Base-by-base conservation (phyloP, 2,888 invertebrate species). In the Drosophila infuscata region DNA sequence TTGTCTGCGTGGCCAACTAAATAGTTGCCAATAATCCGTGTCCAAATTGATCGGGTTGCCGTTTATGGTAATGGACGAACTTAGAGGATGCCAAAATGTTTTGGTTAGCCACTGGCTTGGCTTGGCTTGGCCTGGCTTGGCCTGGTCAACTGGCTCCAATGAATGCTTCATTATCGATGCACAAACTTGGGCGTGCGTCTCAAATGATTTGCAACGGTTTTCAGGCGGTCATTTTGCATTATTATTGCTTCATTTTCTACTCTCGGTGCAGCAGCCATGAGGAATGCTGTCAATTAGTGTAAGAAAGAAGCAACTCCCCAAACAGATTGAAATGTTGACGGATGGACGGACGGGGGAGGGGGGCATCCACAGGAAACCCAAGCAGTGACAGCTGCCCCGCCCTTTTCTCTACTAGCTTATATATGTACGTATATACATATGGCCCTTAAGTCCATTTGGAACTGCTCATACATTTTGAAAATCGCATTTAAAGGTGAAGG, bases 51-150 rank as follows among this genome's bases (percentile, higher is more conserved):
- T 82, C 84, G 76, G 76, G 78, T 89, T 82, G 82, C 91, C 91
- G 79, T 91, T 90, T 92, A 92, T 89, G 91, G 91, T 83, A 89
- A 91, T 88, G 80, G 79, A 83, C 88, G 85, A 91, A 91, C 91
- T 91, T 91, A 83, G 83, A 83, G 83, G 84, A 90, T 82, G 83
- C 87, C 90, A 82, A 90, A 88, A 78, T 81, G 73, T 70, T 71
- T 74, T 54, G 79, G 64, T 38, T 77, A 66, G 74, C 43, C 69
- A 74, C 33, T 57, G 60, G 60, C 58, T 38, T 36, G 54, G 46
- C 12, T 36, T 54, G 35, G 35, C 20, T 53, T 43, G 11, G 43
- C 43, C 12, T 43, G 6, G 46, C 46, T 7, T 8, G 15, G 54
- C 33, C 36, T 61, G 62, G 48, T 60, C 52, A 53, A 54, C 38